Percentiles rank a stretch among this genome's conserved stretches.
These are phyloP conservation scores for Brachystomella parvula DNA, from an alignment of 1,140 invertebrate genomes.

Conservation along the genomic window DNA sequence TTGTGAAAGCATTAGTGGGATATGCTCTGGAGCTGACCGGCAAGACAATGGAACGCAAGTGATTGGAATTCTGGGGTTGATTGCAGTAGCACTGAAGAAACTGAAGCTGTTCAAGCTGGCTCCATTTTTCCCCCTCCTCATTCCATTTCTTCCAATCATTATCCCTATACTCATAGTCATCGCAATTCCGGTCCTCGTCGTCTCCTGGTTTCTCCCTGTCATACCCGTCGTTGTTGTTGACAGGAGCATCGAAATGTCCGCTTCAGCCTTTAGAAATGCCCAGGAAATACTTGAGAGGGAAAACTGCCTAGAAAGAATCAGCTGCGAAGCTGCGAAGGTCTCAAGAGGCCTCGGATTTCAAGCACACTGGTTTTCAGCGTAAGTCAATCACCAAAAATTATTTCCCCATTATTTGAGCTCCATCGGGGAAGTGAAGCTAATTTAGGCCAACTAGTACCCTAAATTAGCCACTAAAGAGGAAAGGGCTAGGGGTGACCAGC, in stretches of 20 bases:
- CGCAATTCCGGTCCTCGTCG: constrained; percentile 7
- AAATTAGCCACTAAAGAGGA: background rate
- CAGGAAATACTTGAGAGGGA: background rate
- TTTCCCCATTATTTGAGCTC: too few species aligned
- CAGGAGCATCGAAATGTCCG: background rate
- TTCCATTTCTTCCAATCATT: constrained; percentile 1
- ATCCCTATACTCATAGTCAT: constrained; percentile 5
- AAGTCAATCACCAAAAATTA: background rate
- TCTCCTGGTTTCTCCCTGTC: background rate
- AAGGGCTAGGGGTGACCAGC: too few species aligned
- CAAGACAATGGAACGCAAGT: background rate
- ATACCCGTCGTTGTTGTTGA: background rate
- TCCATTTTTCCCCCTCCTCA: background rate
- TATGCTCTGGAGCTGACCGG: background rate
- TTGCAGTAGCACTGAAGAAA: background rate
- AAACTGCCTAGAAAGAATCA: constrained; percentile 7
- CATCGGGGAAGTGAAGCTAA: too few species aligned
- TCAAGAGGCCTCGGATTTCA: constrained; percentile 10
- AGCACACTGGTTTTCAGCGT: constrained; percentile 1
- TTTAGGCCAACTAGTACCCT: background rate
- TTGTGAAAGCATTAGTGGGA: too few species aligned
- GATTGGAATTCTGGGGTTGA: background rate
- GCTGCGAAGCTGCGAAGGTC: background rate
- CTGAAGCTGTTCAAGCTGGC: background rate
- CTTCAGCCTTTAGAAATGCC: background rate